Evolutionary conservation across 2,888 invertebrate genomes (phyloP).

Genomic region (Pachycephus smyrnensis): DNA sequence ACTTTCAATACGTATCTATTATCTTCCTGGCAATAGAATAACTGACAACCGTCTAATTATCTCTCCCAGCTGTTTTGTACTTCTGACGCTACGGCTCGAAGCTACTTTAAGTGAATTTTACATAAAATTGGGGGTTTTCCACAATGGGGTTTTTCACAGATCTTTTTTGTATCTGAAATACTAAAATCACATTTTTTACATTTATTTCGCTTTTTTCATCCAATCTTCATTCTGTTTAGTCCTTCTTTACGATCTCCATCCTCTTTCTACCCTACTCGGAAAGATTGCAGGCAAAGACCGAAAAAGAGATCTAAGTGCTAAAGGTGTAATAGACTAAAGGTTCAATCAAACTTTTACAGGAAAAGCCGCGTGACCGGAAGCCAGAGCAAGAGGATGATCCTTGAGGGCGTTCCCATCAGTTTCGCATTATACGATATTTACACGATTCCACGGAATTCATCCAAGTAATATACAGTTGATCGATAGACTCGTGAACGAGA

Average conservation of each 20-base stretch:
- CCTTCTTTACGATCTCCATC: neutral
- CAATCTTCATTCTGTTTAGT: neutral
- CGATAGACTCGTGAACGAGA: conserved; percentile 1
- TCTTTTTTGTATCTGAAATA: too few relatives aligned
- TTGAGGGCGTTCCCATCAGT: neutral
- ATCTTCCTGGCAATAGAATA: neutral
- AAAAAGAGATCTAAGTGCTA: neutral
- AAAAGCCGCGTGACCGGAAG: neutral
- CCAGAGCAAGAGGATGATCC: neutral
- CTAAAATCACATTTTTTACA: neutral
- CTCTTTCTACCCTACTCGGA: neutral
- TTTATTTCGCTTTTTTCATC: neutral
- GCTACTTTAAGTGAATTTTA: too few relatives aligned
- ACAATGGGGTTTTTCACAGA: too few relatives aligned
- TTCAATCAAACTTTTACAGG: neutral
- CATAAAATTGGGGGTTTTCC: too few relatives aligned
- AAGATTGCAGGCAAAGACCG: neutral
- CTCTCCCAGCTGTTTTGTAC: too few relatives aligned
- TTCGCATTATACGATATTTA: neutral
- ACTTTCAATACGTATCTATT: neutral
- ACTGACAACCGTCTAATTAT: too few relatives aligned
- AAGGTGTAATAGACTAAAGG: neutral
- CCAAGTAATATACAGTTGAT: too few relatives aligned
- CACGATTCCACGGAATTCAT: too few relatives aligned
- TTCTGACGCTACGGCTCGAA: too few relatives aligned